phyloP scores from a whole-genome alignment of 2,797 vertebrate species.

The Microctenopoma stevenorrisi region DNA sequence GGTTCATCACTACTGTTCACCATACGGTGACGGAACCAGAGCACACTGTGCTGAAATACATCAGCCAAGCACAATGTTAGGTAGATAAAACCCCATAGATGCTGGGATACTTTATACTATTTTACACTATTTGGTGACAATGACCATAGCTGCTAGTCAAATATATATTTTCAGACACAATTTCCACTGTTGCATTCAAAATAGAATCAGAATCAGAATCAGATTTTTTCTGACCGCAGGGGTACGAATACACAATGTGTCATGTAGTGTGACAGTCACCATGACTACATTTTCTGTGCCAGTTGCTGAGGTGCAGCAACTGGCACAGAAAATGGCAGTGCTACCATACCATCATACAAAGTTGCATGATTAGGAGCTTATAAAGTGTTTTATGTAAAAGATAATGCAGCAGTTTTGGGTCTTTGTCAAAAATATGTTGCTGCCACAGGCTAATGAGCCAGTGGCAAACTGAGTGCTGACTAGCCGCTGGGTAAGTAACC shows the following conservation, averaged over 20 bases:
- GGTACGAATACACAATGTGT: not conserved
- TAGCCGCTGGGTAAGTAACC: conserved; percentile 33
- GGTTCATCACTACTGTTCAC: conserved; percentile 44
- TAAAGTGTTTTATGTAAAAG: not conserved
- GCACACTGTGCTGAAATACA: conserved; percentile 24
- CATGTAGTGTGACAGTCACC: not conserved
- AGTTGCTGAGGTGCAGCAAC: not conserved
- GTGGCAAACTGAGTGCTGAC: conserved; percentile 5
- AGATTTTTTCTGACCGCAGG: not conserved
- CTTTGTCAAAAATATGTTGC: conserved; percentile 5
- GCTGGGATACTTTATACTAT: not conserved
- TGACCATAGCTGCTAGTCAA: not conserved
- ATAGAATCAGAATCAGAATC: not conserved
- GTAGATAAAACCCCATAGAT: not conserved
- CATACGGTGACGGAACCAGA: conserved; percentile 14
- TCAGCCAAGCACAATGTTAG: not conserved
- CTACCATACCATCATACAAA: not conserved
- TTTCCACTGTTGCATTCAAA: not conserved
- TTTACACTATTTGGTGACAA: conserved; percentile 7
- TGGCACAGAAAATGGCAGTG: no score
- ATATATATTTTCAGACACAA: not conserved
- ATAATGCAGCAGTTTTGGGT: conserved; percentile 2
- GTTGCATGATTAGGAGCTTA: not conserved
- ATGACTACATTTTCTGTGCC: not conserved
- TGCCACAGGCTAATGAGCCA: conserved; percentile 14